These are phyloP conservation scores for Geophilus truncorum DNA, from an alignment of 2,888 invertebrate species.

Conservation along the genomic window DNA sequence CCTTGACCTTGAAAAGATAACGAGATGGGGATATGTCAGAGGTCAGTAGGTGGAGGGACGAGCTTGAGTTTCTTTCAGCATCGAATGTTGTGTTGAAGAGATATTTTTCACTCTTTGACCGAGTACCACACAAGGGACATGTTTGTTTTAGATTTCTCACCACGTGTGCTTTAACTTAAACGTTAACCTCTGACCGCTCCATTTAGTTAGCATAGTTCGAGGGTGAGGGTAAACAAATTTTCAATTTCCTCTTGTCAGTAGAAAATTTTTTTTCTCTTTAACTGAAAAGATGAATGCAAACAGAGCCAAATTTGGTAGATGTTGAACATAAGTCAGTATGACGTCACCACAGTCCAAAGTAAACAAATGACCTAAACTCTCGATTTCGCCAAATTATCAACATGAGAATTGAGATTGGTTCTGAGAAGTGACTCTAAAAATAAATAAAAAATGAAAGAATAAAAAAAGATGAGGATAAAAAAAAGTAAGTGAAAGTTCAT, in stretches of 20 bases:
- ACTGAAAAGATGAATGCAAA: neutral
- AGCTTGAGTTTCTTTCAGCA: neutral
- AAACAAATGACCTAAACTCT: neutral
- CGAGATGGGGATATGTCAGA: conserved; percentile 5
- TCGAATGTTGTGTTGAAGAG: neutral
- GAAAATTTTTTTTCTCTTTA: too few species aligned
- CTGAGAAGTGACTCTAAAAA: neutral
- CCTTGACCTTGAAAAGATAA: conserved; percentile 22
- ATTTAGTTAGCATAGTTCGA: neutral
- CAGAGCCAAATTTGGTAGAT: neutral
- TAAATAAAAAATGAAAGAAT: neutral
- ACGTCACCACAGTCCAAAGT: conserved; percentile 4
- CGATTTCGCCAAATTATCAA: neutral
- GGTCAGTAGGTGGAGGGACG: conserved; percentile 16
- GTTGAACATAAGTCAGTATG: neutral
- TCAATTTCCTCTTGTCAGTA: neutral
- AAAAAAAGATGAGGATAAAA: neutral
- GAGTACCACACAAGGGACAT: neutral
- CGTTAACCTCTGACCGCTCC: neutral
- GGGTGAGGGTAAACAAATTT: neutral
- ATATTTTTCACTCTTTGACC: conserved; percentile 13
- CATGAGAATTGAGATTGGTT: neutral
- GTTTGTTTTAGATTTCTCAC: conserved; percentile 1
- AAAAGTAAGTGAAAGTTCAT: neutral
- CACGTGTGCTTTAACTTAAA: neutral